Evolutionary conservation across 2,797 vertebrate genomes (phyloP), one percentile per base, ranked within the genome.

Genomic region (Gadopsis bispinosus): DNA sequence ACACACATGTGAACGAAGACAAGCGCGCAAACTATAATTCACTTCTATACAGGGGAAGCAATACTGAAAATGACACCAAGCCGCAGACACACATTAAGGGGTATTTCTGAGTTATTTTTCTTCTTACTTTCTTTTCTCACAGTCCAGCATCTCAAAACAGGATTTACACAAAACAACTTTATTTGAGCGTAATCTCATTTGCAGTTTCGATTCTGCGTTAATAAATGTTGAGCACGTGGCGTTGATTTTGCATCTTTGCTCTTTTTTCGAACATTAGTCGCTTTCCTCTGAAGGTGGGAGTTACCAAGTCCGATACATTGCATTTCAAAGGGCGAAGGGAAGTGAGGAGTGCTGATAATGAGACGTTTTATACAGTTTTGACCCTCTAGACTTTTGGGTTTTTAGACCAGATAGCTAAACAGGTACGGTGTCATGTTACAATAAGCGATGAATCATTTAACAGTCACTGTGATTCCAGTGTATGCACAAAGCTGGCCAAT

Each of bases 261-360:
- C 7, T 58, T 35, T 5, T 33, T 11, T 10, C 9, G n/a, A 7
- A 41, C 22, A 3, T 8, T 20, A 4, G 60, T 37, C 7, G 12
- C 12, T 31, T 62, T 65, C 5, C 61, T 67, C 61, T 17, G 60
- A n/a, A 9, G 19, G 4, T 8, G 8, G 4, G 7, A 43, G 12
- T 54, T 61, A 50, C 71, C 6, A 20, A 8, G 3, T 41, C 35
- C 26, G 53, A 39, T 43, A 29, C 12, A 17, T n/a, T 22, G 41
- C 33, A 31, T 63, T 55, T 83, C 68, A 85, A 85, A 85, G 79
- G 63, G 29, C 77, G 68, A 77, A 81, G 11, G 8, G 59, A 75
- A 69, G 45, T 75, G 2, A 37, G 22, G 22, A 37, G 4, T 4
- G 14, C 35, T 45, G 72, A 51, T 70, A 26, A 37, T 11, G 2